Base-by-base conservation (phyloP, 2,888 invertebrate species). In the Hermodice carunculata region DNA sequence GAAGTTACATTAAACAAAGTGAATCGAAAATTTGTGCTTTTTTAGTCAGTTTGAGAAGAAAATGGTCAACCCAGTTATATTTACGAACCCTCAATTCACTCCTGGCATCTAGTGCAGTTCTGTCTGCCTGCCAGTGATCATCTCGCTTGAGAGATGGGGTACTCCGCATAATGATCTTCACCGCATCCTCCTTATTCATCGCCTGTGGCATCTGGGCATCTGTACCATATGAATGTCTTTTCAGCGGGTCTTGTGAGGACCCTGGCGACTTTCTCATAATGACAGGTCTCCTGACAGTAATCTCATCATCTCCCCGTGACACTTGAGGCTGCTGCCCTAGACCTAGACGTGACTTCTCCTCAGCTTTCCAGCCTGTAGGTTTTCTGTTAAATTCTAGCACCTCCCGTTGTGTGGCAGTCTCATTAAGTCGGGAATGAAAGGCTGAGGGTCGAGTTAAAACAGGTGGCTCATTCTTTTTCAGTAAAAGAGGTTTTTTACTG, bases 381-480 rank as follows among this genome's bases (percentile, higher is more conserved):
- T 42, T 49, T 37, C 56, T 67, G 61, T 61, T 64, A 51, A 64
- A 52, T 28, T 65, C 60, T 43, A 67, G 32, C 42, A 67, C 59
- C 4, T 65, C 61, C 48, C 56, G 46, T 14, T 64, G 34, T 14
- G 59, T 40, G 34, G 65, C 28, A 14, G 51, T 44, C n/a, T 59
- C 54, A 32, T 64, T 29, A 43, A 52, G 24, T 26, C 46, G 11
- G 34, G 49, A 26, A 8, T 31, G 31, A 24, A 17, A n/a, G 24
- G 32, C 24, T n/a, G 46, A 46, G 14, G 58, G 58, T 22, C 46
- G 44, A 22, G 29, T 17, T 3, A 46, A 22, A 22, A 37, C 19
- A 5, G 31, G 6, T 6, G 56, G 56, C 17, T 19, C 42, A 11
- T 56, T 19, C 19, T 26, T 49, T 26, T 24, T 8, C 6, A 49